A percentile compares a stretch with the other conserved stretches of the same genome.
phyloP scores from a whole-genome alignment of 2,888 invertebrate genomes.

The Lumbricus terrestris region DNA sequence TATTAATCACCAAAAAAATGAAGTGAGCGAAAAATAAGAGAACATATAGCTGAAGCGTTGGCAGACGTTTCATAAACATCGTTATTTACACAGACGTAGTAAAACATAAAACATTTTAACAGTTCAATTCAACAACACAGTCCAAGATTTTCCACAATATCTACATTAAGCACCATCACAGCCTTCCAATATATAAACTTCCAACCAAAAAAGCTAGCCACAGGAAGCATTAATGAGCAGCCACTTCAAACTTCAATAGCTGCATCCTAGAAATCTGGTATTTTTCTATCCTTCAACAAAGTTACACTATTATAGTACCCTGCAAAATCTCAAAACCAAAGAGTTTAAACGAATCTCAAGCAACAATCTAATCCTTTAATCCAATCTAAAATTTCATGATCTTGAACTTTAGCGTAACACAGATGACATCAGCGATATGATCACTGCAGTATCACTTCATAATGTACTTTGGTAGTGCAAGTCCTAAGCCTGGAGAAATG shows the following conservation, averaged over 20 bases:
- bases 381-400: background rate
- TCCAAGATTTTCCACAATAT: background rate
- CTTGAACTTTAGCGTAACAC: too few species aligned
- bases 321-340: background rate
- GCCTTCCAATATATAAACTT: background rate
- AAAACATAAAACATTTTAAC: background rate
- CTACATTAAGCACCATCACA: background rate
- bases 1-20: background rate
- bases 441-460: too few species aligned
- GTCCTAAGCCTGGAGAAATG: too few species aligned
- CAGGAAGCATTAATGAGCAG: background rate
- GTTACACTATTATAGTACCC: background rate
- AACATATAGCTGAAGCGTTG: background rate
- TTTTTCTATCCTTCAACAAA: background rate
- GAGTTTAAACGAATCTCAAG: background rate
- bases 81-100: background rate
- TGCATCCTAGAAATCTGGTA: too few species aligned
- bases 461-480: too few species aligned
- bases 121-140: background rate
- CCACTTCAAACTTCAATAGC: too few species aligned
- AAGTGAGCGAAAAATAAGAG: background rate
- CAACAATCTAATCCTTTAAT: background rate
- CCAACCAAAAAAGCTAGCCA: too few species aligned
- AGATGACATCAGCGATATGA: too few species aligned
- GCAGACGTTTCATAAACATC: background rate